Percentiles rank a stretch among this genome's conserved stretches.
Evolutionary conservation across 2,888 invertebrate genomes (phyloP).

Genomic region (Augiades crinisus): DNA sequence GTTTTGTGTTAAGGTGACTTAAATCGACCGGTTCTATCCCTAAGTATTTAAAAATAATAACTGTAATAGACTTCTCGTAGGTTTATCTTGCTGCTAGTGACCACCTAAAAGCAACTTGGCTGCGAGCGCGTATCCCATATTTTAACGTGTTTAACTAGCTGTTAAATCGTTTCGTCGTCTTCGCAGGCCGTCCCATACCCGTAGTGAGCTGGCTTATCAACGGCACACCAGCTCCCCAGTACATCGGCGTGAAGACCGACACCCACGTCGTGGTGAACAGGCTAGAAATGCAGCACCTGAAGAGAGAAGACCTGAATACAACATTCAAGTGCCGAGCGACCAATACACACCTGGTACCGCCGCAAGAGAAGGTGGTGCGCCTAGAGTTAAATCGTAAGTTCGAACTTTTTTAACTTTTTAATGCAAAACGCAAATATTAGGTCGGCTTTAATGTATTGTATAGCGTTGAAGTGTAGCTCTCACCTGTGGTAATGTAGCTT

Average conservation of each 20-base stretch:
- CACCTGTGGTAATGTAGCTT: no score
- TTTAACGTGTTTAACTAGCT: no score
- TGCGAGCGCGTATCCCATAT: no score
- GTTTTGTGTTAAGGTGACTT: no score
- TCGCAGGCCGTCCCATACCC: slow-evolving; percentile 89
- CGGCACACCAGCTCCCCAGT: slow-evolving; percentile 85
- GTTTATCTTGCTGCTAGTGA: no score
- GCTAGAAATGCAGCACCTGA: slow-evolving; percentile 86
- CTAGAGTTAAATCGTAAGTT: slow-evolving; percentile 91
- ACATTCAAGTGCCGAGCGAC: slow-evolving; percentile 93
- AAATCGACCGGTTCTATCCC: no score
- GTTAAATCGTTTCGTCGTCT: no score
- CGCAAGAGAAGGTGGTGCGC: slow-evolving; percentile 89
- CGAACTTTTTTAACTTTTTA: neutral
- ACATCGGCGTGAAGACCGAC: slow-evolving; percentile 85
- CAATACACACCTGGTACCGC: slow-evolving; percentile 92
- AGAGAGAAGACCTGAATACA: slow-evolving; percentile 90
- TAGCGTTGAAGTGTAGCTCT: no score
- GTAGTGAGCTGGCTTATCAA: slow-evolving; percentile 91
- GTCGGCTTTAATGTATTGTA: no score
- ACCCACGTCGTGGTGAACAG: slow-evolving; percentile 90
- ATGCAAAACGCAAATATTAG: neutral
- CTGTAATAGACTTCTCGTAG: no score
- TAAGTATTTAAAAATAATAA: no score
- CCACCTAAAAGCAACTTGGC: no score